phyloP scores from a whole-genome alignment of 2,888 invertebrate species.

The Diarsia dahlii region DNA sequence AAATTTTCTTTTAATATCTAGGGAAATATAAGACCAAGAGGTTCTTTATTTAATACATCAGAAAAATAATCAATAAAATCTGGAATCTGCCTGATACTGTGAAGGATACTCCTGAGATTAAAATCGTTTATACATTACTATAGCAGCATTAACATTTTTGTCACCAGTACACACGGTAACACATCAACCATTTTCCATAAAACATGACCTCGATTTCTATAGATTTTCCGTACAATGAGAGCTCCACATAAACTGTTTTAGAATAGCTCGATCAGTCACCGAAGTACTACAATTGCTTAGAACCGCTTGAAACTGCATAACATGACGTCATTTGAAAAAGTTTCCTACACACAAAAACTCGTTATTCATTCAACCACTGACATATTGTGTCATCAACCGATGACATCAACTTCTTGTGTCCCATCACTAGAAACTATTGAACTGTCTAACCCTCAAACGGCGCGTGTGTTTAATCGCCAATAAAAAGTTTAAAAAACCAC shows the following conservation, averaged over 20 bases:
- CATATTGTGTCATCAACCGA: constrained; percentile 24
- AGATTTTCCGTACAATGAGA: too few relatives aligned
- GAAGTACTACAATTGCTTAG: not conserved
- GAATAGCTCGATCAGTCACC: too few relatives aligned
- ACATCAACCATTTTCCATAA: too few relatives aligned
- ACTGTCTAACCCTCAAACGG: constrained; percentile 33
- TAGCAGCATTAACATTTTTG: not conserved
- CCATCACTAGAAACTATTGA: constrained; percentile 13
- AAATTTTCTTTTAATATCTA: not conserved
- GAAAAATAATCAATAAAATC: not conserved
- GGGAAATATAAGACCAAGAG: not conserved
- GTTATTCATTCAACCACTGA: not conserved
- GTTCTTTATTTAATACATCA: not conserved
- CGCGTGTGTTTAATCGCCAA: constrained; percentile 1
- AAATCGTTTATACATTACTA: not conserved
- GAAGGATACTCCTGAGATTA: not conserved
- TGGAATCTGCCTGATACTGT: not conserved
- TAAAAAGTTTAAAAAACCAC: constrained; percentile 25
- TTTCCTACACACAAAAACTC: constrained; percentile 16
- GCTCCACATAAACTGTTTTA: too few relatives aligned
- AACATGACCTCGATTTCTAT: too few relatives aligned
- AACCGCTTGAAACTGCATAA: not conserved
- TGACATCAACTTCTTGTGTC: constrained; percentile 13
- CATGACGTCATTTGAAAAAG: constrained; percentile 4
- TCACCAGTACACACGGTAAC: not conserved